These are phyloP conservation scores for Scaeva pyrastri DNA, from an alignment of 2,888 invertebrate genomes.

Conservation along the genomic window DNA sequence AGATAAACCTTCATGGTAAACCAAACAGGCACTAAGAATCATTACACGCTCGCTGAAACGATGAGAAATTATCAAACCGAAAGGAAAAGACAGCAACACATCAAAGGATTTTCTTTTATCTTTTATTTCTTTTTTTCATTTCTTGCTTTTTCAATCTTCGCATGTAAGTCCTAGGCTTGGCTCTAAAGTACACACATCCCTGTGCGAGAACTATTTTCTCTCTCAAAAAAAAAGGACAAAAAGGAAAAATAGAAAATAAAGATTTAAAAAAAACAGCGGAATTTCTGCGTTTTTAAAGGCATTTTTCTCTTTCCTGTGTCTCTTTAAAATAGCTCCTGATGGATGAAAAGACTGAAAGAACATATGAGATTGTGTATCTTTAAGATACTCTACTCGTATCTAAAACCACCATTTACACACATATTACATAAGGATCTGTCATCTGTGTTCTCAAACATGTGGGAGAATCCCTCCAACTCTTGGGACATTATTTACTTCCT, in stretches of 20 bases:
- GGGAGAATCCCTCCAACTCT: constrained; percentile 37
- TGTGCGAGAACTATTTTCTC: constrained; percentile 59
- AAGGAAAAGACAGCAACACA: constrained; percentile 42
- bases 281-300: constrained; percentile 44
- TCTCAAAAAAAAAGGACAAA: neutral
- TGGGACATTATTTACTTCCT: constrained; percentile 29
- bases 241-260: neutral
- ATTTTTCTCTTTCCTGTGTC: neutral
- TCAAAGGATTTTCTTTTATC: constrained; percentile 60
- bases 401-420: constrained; percentile 4
- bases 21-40: constrained; percentile 70
- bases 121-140: neutral
- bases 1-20: constrained; percentile 56
- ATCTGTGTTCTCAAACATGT: constrained; percentile 22
- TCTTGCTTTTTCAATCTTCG: neutral
- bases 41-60: constrained; percentile 67
- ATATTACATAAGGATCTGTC: constrained; percentile 41
- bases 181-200: constrained; percentile 6
- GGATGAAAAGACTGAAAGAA: neutral
- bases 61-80: constrained; percentile 60
- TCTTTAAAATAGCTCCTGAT: constrained; percentile 48
- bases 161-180: neutral
- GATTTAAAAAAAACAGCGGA: constrained; percentile 13
- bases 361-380: constrained; percentile 44
- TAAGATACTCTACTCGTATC: constrained; percentile 27